Base-by-base conservation (phyloP, 2,888 invertebrate genomes). In the Hirtodrosophila confusa region DNA sequence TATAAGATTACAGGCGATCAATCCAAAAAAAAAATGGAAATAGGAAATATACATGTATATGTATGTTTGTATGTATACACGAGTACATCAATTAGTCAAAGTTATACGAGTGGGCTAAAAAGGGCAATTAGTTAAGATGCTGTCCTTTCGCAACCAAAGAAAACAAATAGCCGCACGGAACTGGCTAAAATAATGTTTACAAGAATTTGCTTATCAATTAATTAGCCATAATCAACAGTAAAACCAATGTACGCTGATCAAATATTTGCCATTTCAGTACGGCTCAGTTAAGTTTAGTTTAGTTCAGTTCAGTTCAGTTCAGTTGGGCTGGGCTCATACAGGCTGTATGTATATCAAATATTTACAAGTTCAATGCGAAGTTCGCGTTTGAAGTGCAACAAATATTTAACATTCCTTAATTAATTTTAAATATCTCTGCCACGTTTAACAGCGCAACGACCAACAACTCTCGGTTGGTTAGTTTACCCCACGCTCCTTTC, bases 161-260 rank as follows among this genome's bases (percentile, higher is more conserved):
- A 35, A 11, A 17, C 23, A 55, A 51, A 39, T 45, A 58, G 39
- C 44, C 39, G n/a, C 9, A 1, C 11, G 17, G 43, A 7, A 36
- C 17, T 10, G 50, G 55, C 29, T 50, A 36, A 58, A 80, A 74
- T 80, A 37, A 66, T 80, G 80, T 74, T 84, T 78, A 69, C 78
- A 70, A 69, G 61, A 69, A 65, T 69, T 78, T 80, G 84, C 75
- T 86, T 86, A 86, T 86, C 76, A 83, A 83, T 80, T 86, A 84
- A 84, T 84, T 83, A 83, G 74, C 76, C 70, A 79, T 77, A 68
- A 71, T 79, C 77, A 85, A 85, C 65, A 68, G 49, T 43, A 62
- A 57, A 67, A 76, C 69, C 69, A 66, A 73, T 78, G 78, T 77
- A 60, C 74, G 43, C 56, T 49, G 56, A 24, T 35, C 65, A 77